phyloP scores from a whole-genome alignment of 2,113 vertebrate species.

The Menura novaehollandiae region DNA sequence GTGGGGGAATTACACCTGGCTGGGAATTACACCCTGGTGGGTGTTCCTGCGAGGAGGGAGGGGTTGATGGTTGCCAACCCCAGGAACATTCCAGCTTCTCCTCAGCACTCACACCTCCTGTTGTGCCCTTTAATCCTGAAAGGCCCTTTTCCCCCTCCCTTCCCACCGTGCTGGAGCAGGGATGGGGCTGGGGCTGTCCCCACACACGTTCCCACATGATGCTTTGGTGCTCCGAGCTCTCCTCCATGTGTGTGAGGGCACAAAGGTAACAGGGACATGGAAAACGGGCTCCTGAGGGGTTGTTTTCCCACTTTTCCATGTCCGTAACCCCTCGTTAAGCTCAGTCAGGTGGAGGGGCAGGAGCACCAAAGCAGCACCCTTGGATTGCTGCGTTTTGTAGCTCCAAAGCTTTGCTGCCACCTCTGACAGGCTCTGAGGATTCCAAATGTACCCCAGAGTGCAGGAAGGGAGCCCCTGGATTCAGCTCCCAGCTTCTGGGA shows the following conservation, averaged over 20 bases:
- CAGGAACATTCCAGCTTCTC: background rate
- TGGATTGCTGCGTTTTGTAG: background rate
- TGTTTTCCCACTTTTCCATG: background rate
- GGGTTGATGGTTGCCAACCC: no score
- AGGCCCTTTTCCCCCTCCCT: no score
- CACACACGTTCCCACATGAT: rapidly evolving
- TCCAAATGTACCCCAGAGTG: rapidly evolving
- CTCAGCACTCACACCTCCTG: background rate
- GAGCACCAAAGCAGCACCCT: background rate
- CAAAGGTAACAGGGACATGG: rapidly evolving
- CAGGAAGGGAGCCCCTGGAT: background rate
- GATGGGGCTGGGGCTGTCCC: background rate
- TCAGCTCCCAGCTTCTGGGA: background rate
- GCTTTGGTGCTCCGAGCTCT: background rate
- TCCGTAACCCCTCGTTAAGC: rapidly evolving
- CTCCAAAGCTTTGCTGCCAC: background rate
- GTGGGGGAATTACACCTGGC: background rate
- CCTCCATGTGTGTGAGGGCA: rapidly evolving
- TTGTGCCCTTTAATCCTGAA: rapidly evolving
- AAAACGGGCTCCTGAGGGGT: background rate
- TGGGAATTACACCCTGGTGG: background rate
- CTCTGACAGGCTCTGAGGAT: background rate
- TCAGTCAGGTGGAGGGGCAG: background rate
- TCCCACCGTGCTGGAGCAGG: rapidly evolving
- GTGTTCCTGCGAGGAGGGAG: rapidly evolving